These are phyloP conservation scores for Valencia hispanica DNA, from an alignment of 2,797 vertebrate genomes.

Conservation along the genomic window DNA sequence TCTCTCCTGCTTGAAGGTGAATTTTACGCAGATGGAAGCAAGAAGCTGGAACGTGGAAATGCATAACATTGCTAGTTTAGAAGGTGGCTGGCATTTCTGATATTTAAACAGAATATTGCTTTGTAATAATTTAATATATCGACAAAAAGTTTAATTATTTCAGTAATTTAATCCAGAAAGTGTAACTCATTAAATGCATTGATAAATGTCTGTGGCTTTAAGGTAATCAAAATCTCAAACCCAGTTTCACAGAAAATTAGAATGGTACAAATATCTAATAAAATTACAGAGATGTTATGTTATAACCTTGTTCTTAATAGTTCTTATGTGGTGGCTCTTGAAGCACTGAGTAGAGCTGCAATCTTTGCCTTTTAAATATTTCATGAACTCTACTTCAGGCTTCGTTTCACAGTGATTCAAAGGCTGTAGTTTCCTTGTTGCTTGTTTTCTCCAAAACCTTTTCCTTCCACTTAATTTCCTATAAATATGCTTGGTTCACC, in stretches of 20 bases:
- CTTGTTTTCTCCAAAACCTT: not conserved
- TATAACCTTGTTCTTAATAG: too few species aligned
- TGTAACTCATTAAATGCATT: not conserved
- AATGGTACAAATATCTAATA: not conserved
- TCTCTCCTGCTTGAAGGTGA: slow-evolving; percentile 72
- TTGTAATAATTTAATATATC: not conserved
- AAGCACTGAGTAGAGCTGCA: too few species aligned
- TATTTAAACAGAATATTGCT: not conserved
- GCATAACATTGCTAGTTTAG: slow-evolving; percentile 14
- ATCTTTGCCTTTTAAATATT: not conserved
- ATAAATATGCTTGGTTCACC: not conserved
- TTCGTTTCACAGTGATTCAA: not conserved
- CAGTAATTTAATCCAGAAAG: not conserved
- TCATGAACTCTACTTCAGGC: not conserved
- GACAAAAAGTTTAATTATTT: not conserved
- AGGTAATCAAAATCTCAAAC: not conserved
- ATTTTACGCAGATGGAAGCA: slow-evolving; percentile 42
- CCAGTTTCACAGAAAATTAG: not conserved
- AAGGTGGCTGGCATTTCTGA: not conserved
- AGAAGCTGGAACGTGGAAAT: slow-evolving; percentile 49
- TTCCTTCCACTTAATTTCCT: not conserved
- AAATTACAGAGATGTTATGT: not conserved
- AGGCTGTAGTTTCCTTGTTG: not conserved
- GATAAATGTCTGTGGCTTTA: not conserved
- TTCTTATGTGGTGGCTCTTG: too few species aligned